These are phyloP conservation scores for Ctenochaetus hawaiiensis DNA, from an alignment of 2,797 vertebrate species.

Conservation along the genomic window DNA sequence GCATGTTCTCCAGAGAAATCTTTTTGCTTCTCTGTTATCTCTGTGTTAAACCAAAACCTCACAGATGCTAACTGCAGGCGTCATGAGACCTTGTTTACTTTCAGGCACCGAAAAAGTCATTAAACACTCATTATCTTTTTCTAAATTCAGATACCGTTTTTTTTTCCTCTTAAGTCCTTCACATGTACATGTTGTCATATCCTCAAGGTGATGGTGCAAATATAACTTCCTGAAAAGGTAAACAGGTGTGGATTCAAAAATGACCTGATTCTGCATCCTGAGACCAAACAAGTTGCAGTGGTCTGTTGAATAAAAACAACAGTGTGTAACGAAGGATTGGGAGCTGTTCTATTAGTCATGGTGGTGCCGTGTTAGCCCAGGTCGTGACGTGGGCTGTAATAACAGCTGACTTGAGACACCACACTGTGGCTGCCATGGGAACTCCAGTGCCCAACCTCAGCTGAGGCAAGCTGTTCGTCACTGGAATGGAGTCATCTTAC, in stretches of 20 bases:
- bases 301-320: conserved; percentile 59
- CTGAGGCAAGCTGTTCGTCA: conserved; percentile 33
- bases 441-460: conserved; percentile 43
- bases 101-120: conserved; percentile 46
- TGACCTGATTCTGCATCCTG: conserved; percentile 21
- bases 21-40: conserved; percentile 18
- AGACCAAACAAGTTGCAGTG: conserved; percentile 30
- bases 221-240: conserved; percentile 14
- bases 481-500: not conserved
- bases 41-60: conserved; percentile 22
- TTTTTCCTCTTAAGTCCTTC: conserved; percentile 15
- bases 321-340: conserved; percentile 29
- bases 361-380: conserved; percentile 39
- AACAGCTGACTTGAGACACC: conserved; percentile 34
- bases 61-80: conserved; percentile 2
- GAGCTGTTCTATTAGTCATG: conserved; percentile 70
- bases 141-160: conserved; percentile 28
- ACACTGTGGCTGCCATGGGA: conserved; percentile 64
- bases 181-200: conserved; percentile 11
- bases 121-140: conserved; percentile 57
- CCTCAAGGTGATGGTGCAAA: conserved; percentile 27
- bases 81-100: conserved; percentile 36
- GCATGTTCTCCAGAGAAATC: conserved; percentile 12
- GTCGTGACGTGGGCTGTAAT: conserved; percentile 39
- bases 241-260: conserved; percentile 34